Evolutionary conservation across 2,797 vertebrate genomes (phyloP), one percentile per base, ranked within the genome.

Genomic region (Sorex maritimensis): DNA sequence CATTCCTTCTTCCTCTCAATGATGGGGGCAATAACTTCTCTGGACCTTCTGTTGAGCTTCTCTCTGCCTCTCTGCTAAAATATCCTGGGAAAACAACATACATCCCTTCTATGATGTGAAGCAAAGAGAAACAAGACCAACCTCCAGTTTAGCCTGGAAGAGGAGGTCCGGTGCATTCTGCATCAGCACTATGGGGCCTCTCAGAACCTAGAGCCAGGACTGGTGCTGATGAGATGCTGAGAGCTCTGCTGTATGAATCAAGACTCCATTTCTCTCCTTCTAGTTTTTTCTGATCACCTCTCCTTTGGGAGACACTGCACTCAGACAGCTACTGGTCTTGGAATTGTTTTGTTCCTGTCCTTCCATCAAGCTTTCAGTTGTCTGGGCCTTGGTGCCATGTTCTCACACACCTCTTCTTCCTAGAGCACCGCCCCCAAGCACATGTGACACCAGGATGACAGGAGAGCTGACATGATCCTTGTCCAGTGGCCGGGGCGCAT

Each of bases 71-170:
- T 73, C 13, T 49, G 28, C 6, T 61, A 13, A 90, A 91, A 52
- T 44, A 75, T 74, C 77, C 14, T 19, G 11, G 58, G 12, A 63
- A 88, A 93, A 81, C 24, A 86, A 55, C 63, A 61, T 21, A 61
- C 4, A 61, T 61, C 17, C 21, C 19, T 61, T 61, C 58, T 61
- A 78, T 21, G 58, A 61, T 61, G 17, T 69, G 1, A 67, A 41
- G 90, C 93, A 72, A 9, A 91, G 84, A 81, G 79, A 83, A 90
- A 63, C 24, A 79, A 63, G 81, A 80, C 21, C 65, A 82, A 72
- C 17, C 8, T 19, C 72, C 44, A 81, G 58, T 61, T 19, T 3
- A 61, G 17, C 17, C 58, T 17, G 58, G 58, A 52, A 52, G 49
- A 21, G 58, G 17, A 61, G 58, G 21, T 61, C 58, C 58, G 21